These are phyloP conservation scores for Macrobrachium nipponense DNA, from an alignment of 1,140 invertebrate genomes.

Conservation along the genomic window DNA sequence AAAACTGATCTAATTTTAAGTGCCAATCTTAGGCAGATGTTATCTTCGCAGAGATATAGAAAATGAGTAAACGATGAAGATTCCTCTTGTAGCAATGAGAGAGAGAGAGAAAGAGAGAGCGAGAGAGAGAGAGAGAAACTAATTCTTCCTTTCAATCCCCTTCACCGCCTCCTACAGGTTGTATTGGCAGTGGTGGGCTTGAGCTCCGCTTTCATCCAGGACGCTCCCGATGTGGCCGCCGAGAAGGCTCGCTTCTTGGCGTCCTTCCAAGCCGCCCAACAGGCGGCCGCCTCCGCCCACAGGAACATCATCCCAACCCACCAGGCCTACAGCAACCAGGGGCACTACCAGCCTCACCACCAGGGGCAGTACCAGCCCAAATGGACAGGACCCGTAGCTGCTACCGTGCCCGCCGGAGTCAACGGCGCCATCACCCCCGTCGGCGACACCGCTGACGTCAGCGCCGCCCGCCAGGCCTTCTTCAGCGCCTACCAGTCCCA, in stretches of 20 bases:
- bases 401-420: slow-evolving; percentile 61
- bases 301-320: too few relatives aligned
- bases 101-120: too few relatives aligned
- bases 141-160: neutral
- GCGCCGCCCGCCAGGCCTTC: slow-evolving; percentile 57
- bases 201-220: slow-evolving; percentile 46
- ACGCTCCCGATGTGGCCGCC: slow-evolving; percentile 34
- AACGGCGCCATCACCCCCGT: slow-evolving; percentile 44
- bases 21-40: too few relatives aligned
- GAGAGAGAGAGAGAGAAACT: too few relatives aligned
- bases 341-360: slow-evolving; percentile 23
- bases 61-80: too few relatives aligned
- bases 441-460: slow-evolving; percentile 51
- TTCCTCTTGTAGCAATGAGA: too few relatives aligned
- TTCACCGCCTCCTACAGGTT: slow-evolving; percentile 16
- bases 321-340: neutral
- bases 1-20: too few relatives aligned
- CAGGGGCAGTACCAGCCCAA: slow-evolving; percentile 26
- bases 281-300: too few relatives aligned
- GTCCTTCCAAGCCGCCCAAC: slow-evolving; percentile 33
- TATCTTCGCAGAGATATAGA: too few relatives aligned
- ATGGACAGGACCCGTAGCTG: slow-evolving; percentile 60
- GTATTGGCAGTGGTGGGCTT: slow-evolving; percentile 51
- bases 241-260: slow-evolving; percentile 51
- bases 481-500: slow-evolving; percentile 30